Conservation (phyloP, 2,113 vertebrate genomes). For the Dendrocopos noguchii region DNA sequence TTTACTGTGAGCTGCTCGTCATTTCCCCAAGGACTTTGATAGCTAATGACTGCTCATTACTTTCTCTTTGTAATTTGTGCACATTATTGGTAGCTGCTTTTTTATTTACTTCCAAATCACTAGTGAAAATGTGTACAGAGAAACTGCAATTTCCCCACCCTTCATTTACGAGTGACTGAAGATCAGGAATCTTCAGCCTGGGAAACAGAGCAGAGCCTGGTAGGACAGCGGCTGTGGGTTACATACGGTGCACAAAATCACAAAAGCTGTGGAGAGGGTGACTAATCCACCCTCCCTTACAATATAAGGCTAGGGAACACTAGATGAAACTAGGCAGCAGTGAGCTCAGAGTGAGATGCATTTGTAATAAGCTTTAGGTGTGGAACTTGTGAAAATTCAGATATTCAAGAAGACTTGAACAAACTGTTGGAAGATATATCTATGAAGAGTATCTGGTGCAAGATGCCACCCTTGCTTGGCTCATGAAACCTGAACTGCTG, state of each 20-base stretch:
- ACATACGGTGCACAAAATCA: neutral
- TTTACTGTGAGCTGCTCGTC: neutral
- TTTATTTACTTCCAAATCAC: neutral
- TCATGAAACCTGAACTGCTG: neutral
- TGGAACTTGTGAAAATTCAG: neutral
- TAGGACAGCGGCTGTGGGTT: neutral
- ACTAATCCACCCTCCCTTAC: neutral
- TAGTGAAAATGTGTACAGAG: neutral
- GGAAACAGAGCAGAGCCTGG: neutral
- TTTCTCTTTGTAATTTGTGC: neutral
- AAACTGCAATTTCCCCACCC: neutral
- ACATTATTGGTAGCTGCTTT: neutral
- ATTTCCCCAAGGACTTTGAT: neutral
- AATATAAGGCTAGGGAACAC: neutral
- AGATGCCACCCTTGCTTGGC: neutral
- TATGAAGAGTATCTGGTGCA: neutral
- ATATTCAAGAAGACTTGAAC: neutral
- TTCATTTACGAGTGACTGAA: neutral
- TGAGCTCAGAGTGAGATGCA: neutral
- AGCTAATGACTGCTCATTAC: neutral
- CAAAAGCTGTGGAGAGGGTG: rapidly evolving
- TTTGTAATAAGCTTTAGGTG: neutral
- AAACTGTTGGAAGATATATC: neutral
- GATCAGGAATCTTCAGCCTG: neutral
- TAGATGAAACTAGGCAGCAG: neutral